phyloP scores from a whole-genome alignment of 2,888 invertebrate genomes.

The Lamellibrachia satsuma region DNA sequence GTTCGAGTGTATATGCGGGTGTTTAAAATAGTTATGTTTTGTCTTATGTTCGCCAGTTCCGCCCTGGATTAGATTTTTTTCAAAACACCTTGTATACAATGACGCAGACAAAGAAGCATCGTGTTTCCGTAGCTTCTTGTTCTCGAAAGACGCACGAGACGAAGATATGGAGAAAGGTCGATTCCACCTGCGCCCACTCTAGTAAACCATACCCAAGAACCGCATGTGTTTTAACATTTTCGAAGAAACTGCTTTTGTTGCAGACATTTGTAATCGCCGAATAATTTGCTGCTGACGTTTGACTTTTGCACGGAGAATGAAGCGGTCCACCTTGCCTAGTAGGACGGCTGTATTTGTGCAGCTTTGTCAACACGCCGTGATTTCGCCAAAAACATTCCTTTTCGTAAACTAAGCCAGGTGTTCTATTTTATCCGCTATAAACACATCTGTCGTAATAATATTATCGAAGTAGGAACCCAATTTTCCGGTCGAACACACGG shows the following conservation, averaged over 20 bases:
- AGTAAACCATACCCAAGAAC: not conserved
- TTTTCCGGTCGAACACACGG: too few species aligned
- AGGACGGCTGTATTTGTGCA: not conserved
- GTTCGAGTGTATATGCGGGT: too few species aligned
- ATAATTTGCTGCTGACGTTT: not conserved
- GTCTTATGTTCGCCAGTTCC: too few species aligned
- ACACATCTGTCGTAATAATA: too few species aligned
- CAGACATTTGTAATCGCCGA: not conserved
- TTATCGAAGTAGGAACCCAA: too few species aligned
- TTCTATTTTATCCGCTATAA: not conserved
- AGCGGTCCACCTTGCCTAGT: not conserved
- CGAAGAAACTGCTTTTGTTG: not conserved
- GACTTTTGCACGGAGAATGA: not conserved
- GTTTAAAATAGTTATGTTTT: too few species aligned
- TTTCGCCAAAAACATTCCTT: not conserved
- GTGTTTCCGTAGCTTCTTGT: too few species aligned
- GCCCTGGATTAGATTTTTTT: too few species aligned
- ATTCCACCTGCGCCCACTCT: not conserved
- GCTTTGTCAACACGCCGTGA: not conserved
- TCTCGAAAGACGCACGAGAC: not conserved
- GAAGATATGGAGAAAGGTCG: not conserved
- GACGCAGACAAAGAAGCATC: too few species aligned
- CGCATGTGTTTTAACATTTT: not conserved
- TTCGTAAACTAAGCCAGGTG: not conserved
- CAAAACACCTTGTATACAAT: too few species aligned